Evolutionary conservation across 37 sponge, comb jelly and placozoan species (phyloP), one percentile per base, ranked within the genome.

Genomic region (Hexactinellida sp.): DNA sequence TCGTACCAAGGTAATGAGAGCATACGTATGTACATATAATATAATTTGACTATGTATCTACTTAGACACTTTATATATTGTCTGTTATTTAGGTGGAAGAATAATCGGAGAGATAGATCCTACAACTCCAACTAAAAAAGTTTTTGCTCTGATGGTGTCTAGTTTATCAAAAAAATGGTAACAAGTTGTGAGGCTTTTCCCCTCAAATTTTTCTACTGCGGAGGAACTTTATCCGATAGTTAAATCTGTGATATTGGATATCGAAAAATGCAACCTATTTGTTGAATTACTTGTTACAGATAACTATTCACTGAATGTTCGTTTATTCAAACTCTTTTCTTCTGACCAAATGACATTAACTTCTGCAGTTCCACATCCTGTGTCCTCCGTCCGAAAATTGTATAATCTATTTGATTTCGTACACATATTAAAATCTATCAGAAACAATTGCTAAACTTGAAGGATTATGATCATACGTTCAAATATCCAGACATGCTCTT

Each of bases 361-460:
- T 63, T 23, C 76, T n/a, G 76, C 34, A 32, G 76, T 63, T 63
- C 76, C 76, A 63, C 76, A 63, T 63, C 76, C 76, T 21, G 30
- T 23, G 3, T 63, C 19, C 13, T 23, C 76, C 13, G 76, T 21
- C 19, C 3, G 76, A 63, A 63, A 63, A 3, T 23, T 63, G 3
- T 63, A 63, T 63, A 63, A 21, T 7, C 5, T 63, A 23, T 63
- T 63, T 63, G 76, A 63, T 63, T 63, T 63, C 13, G 76, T 63
- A 25, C 76, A 32, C 32, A 41, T 41, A 63, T 63, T 63, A 63
- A 63, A 63, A 28, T 63, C 76, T 7, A 63, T 63, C 3, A 63
- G 25, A 63, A 63, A 63, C 76, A 63, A 63, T 63, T 63, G 76
- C 76, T 63, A n/a, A 32, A 63, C 76, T 28, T 63, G 76, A 63